Evolutionary conservation across 2,797 vertebrate genomes (phyloP).

Genomic region (Avahi laniger): DNA sequence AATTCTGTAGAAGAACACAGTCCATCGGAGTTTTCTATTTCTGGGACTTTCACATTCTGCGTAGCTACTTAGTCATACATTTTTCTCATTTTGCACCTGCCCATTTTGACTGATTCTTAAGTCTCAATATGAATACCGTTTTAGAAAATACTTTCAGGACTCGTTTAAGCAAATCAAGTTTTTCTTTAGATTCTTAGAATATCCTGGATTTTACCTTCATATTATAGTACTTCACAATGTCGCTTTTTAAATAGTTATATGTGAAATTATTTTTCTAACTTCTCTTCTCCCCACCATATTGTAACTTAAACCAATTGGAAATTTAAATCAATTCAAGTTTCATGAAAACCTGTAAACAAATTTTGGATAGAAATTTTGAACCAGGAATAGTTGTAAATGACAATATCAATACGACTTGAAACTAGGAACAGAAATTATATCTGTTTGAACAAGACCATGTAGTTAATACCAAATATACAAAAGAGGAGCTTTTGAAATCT

Average conservation of each 20-base stretch:
- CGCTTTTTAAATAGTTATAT: too few relatives aligned
- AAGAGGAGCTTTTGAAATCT: neutral
- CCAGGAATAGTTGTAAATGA: neutral
- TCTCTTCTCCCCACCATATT: neutral
- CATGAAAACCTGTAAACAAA: neutral
- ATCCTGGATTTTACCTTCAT: neutral
- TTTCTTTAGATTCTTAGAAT: neutral
- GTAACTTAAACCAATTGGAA: neutral
- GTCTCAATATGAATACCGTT: neutral
- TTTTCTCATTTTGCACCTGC: neutral
- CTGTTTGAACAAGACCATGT: neutral
- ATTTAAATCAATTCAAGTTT: neutral
- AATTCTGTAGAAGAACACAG: neutral
- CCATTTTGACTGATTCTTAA: neutral
- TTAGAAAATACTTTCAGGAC: neutral
- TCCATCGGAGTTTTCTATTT: neutral
- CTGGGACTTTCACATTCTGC: too few relatives aligned
- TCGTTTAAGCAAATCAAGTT: neutral
- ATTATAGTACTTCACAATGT: neutral
- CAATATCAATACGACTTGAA: neutral
- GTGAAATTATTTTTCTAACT: too few relatives aligned
- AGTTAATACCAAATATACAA: neutral
- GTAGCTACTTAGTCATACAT: fast-evolving
- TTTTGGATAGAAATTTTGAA: neutral
- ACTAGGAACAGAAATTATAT: neutral